Conservation (phyloP, 2,113 vertebrate species). For the Amazona guildingii region DNA sequence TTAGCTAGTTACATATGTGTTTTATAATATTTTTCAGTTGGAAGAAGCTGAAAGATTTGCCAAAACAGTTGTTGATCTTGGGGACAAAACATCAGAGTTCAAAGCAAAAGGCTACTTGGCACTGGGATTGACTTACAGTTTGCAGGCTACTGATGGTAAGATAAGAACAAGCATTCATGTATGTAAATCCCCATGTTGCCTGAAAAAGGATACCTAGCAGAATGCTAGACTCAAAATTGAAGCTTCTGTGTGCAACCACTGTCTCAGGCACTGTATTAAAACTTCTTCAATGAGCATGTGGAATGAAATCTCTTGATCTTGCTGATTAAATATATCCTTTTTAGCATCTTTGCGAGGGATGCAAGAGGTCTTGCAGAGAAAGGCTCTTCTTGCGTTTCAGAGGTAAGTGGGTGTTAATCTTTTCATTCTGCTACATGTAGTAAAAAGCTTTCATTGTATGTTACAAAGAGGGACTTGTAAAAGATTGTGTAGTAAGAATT, state of each 20-base stretch:
- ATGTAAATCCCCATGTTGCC: neutral
- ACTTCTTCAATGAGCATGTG: neutral
- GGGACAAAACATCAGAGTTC: conserved; percentile 94
- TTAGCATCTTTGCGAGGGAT: conserved; percentile 90
- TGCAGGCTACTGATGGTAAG: conserved; percentile 97
- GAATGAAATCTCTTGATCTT: conserved; percentile 1
- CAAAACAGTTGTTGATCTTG: conserved; percentile 91
- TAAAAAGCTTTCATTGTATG: conserved; percentile 44
- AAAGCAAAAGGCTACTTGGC: conserved; percentile 95
- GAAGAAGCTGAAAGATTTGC: conserved; percentile 95
- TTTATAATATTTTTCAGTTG: conserved; percentile 80
- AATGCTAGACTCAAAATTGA: neutral
- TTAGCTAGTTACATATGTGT: neutral
- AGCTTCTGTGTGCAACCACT: neutral
- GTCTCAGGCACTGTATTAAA: neutral
- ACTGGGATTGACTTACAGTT: conserved; percentile 91
- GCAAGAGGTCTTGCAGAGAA: conserved; percentile 96
- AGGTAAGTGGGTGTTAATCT: conserved; percentile 82
- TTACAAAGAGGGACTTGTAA: conserved; percentile 57
- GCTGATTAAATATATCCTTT: conserved; percentile 68
- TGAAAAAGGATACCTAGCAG: neutral
- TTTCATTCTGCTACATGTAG: conserved; percentile 50
- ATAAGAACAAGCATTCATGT: neutral
- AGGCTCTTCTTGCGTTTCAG: conserved; percentile 96
- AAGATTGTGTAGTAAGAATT: conserved; percentile 56